Base-by-base conservation (phyloP, 2,797 vertebrate species). In the Gastrophryne carolinensis region DNA sequence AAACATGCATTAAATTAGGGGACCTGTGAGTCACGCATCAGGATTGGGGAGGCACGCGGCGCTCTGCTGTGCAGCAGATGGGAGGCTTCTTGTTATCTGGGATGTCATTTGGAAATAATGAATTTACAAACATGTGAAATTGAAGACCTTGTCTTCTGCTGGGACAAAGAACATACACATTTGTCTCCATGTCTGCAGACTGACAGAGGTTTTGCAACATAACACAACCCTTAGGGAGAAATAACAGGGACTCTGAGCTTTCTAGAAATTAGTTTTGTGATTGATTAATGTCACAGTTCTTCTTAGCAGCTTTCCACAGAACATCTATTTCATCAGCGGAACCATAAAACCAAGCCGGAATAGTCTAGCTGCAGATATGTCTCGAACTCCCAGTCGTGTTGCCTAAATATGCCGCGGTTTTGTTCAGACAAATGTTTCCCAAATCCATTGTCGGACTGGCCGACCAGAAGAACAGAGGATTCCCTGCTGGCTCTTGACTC, bases 101-200 rank as follows among this genome's bases (percentile, higher is more conserved):
- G 39, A 21, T 2, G 11, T 34, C 27, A 71, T 71, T 71, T 50
- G 35, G 39, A 19, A 60, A 70, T 50, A 50, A 49, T 60, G 41
- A 71, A 57, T 41, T 56, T n/a, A 39, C 15, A 56, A 70, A 44
- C 54, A 32, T 60, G 27, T 71, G 67, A 24, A 30, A 47, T 71
- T 71, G 39, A 47, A 34, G 61, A 49, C 54, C 39, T 11, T 32
- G 39, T 30, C 35, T 27, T 39, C 35, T 24, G 2, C 34, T 19
- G 68, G 23, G 54, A 44, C 57, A 70, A 26, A 32, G 37, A 67
- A 35, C 49, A 27, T 37, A 52, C 17, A 52, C 30, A 67, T 67
- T 67, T 17, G 30, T 53, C 41, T 27, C 47, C 1, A 49, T 8
- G 41, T 41, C 17, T 35, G 17, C 21, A 11, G 19, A 60, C 34